Evolutionary conservation across 92 coral and sea anemone genomes (phyloP), one percentile per base, ranked within the genome.

Genomic region (Porites rus): DNA sequence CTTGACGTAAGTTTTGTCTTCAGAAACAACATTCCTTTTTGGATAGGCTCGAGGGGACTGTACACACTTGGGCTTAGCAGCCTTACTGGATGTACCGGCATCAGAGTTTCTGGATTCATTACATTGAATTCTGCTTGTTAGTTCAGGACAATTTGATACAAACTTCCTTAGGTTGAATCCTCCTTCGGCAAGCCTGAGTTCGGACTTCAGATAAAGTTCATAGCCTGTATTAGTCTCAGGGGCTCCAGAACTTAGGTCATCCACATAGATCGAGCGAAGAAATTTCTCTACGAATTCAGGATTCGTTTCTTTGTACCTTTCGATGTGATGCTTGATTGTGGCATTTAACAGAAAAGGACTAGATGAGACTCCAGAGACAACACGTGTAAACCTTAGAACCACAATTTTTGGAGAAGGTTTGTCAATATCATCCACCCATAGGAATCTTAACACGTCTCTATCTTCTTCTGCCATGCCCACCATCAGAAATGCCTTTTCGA

Each of bases 161-260:
- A 89, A 89, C 78, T 89, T 89, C 64, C 89, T 54, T n/a, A 85
- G 43, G 86, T 80, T 90, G 69, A 90, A 90, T 22, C 90, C 90
- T 51, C 87, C 90, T 65, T 79, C 91, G 46, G 79, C 79, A 46
- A 79, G 63, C 17, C 90, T 82, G 38, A 85, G 68, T 85, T 85
- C 86, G 52, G 90, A 69, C 76, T 85, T 90, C 70, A 72, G 31
- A 71, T 79, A 79, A 18, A 79, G 69, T 19, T 71, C 59, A 56
- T 70, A 85, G 38, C 83, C 90, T 21, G 72, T 58, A 21, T 90
- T 73, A 68, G 10, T 31, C 21, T 79, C 86, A 77, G 25, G 28
- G 11, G 58, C 86, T 60, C 93, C 93, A 19, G 81, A 65, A 52
- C 13, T 86, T 18, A 92, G 81, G 63, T 93, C 96, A 80, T 90